Evolutionary conservation across 2,113 vertebrate genomes (phyloP).

Genomic region (Chaetura pelagica): DNA sequence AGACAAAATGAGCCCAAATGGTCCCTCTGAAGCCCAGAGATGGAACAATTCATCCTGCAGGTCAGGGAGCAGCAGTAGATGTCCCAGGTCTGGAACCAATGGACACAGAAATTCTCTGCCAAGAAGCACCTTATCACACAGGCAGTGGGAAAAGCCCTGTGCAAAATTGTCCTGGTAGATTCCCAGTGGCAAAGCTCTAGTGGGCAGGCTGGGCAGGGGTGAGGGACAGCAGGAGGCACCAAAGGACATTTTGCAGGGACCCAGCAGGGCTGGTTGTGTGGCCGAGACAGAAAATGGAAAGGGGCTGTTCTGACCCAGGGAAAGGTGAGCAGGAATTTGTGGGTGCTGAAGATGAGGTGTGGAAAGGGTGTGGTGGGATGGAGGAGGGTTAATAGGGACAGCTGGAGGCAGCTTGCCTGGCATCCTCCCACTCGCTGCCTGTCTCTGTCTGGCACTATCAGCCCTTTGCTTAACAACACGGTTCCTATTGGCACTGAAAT

Average conservation of each 20-base stretch:
- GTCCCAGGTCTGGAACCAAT: not conserved
- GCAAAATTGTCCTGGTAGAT: not conserved
- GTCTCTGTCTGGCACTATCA: conserved; percentile 21
- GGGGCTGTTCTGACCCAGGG: not conserved
- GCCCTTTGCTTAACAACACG: conserved; percentile 12
- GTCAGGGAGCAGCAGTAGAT: not conserved
- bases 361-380: not conserved
- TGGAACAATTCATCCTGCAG: not conserved
- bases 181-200: not conserved
- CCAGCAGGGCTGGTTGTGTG: not conserved
- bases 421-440: conserved; percentile 35
- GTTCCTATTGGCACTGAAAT: not conserved
- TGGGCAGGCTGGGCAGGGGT: not conserved
- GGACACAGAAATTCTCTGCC: not conserved
- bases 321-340: not conserved
- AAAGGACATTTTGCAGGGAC: not conserved
- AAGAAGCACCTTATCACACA: not conserved
- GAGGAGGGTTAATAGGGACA: not conserved
- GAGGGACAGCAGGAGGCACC: not conserved
- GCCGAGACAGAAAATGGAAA: not conserved
- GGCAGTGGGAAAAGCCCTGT: not conserved
- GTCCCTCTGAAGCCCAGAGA: not conserved
- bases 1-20: not conserved
- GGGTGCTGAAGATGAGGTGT: not conserved
- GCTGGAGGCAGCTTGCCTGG: conserved; percentile 3